A percentile compares a stretch with the other conserved stretches of the same genome.
Conservation (phyloP, 2,888 invertebrate genomes). For the Philereme vetulata region DNA sequence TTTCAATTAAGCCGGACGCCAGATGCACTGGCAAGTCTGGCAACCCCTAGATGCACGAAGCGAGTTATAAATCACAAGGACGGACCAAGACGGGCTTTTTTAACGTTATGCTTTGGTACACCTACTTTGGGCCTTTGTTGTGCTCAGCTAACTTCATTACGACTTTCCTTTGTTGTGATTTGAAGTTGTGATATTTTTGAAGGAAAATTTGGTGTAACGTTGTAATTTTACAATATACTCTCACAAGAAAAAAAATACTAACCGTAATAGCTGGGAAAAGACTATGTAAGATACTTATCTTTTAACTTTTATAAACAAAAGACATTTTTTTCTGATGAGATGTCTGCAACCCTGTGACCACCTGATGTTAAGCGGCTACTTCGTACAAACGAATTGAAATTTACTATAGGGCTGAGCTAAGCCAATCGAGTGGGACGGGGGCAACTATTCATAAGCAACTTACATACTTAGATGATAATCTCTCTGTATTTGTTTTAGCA, state of each 20-base stretch:
- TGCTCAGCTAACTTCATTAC: conserved; percentile 67
- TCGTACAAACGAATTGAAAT: no score
- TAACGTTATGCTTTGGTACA: conserved; percentile 77
- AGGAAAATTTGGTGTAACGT: not conserved
- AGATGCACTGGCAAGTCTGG: not conserved
- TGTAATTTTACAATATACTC: not conserved
- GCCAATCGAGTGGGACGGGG: no score
- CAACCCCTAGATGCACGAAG: conserved; percentile 30
- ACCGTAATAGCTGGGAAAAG: not conserved
- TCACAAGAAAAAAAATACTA: not conserved
- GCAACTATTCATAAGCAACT: no score
- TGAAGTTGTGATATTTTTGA: not conserved
- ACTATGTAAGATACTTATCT: not conserved
- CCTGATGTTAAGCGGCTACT: no score
- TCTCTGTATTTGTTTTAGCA: no score
- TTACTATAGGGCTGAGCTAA: no score
- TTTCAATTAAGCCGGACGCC: not conserved
- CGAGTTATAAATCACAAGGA: conserved; percentile 75
- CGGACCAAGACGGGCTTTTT: conserved; percentile 70
- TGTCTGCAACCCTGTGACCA: no score
- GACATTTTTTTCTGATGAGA: no score
- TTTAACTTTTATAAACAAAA: no score
- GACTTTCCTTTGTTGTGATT: conserved; percentile 35
- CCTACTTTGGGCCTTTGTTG: conserved; percentile 63
- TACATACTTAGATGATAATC: no score